phyloP scores from a whole-genome alignment of 2,797 vertebrate genomes.

The Smutsia temminckii region DNA sequence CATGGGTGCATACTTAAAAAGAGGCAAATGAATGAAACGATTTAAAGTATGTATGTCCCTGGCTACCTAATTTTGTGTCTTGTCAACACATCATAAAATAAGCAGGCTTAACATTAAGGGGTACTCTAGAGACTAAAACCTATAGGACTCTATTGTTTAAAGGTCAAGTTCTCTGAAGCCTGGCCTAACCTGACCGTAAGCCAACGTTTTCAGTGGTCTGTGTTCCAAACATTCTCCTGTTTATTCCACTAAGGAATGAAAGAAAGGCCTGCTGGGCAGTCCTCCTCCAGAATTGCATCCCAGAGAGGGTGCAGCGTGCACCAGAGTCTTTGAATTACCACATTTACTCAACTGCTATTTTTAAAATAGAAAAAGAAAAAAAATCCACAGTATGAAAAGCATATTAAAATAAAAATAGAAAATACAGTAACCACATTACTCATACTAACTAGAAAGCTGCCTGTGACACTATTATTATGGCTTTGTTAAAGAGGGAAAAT shows the following conservation, averaged over 20 bases:
- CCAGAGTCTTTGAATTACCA: conserved; percentile 28
- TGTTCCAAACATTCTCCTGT: conserved; percentile 38
- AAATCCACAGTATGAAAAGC: conserved; percentile 51
- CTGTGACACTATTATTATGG: conserved; percentile 66
- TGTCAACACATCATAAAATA: conserved; percentile 56
- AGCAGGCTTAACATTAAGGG: conserved; percentile 14
- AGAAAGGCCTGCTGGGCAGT: not conserved
- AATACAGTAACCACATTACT: conserved; percentile 73
- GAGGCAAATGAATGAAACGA: conserved; percentile 43
- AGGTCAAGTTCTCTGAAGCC: conserved; percentile 44
- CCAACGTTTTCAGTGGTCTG: conserved; percentile 24
- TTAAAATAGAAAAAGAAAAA: conserved; percentile 57
- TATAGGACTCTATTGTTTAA: not conserved
- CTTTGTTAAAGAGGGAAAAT: conserved; percentile 69
- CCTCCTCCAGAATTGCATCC: conserved; percentile 14
- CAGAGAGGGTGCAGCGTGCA: not conserved
- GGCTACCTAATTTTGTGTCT: conserved; percentile 31
- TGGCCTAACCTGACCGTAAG: not conserved
- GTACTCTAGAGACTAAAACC: conserved; percentile 43
- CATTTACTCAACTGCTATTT: conserved; percentile 66
- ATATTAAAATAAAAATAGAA: conserved; percentile 76
- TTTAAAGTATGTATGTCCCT: not conserved
- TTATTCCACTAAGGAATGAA: conserved; percentile 12
- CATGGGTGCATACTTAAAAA: not conserved
- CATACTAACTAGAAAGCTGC: conserved; percentile 71